Conservation (phyloP, 2,888 invertebrate species). For the Lasius fuliginosus region DNA sequence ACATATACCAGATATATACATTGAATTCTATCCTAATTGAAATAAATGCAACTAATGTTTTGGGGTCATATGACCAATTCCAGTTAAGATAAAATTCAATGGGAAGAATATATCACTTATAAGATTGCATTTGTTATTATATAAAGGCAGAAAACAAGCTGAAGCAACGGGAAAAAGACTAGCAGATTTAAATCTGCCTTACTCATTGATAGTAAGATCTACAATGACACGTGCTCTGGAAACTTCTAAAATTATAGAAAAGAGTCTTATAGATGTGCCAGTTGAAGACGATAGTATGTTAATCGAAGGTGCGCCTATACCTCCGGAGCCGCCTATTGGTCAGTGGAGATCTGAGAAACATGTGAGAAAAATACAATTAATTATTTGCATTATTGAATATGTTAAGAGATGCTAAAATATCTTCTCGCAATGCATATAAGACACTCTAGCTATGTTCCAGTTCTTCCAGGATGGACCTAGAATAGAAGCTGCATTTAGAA, state of each 20-base stretch:
- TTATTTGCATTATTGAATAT: slow-evolving; percentile 22
- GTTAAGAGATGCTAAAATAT: slow-evolving; percentile 32
- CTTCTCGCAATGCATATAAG: slow-evolving; percentile 13
- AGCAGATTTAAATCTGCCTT: slow-evolving; percentile 92
- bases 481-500: slow-evolving; percentile 98
- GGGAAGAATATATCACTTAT: neutral
- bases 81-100: neutral
- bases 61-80: neutral
- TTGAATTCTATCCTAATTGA: neutral
- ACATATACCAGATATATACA: neutral
- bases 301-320: slow-evolving; percentile 97
- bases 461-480: slow-evolving; percentile 97
- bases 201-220: slow-evolving; percentile 93
- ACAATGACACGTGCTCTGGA: slow-evolving; percentile 98
- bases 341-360: slow-evolving; percentile 95
- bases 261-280: slow-evolving; percentile 88
- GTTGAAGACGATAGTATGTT: slow-evolving; percentile 91
- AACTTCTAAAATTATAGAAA: slow-evolving; percentile 94
- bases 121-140: slow-evolving; percentile 39
- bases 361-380: slow-evolving; percentile 87
- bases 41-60: neutral
- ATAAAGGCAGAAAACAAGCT: slow-evolving; percentile 94
- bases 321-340: slow-evolving; percentile 96
- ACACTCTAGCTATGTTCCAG: slow-evolving; percentile 87
- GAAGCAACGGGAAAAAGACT: slow-evolving; percentile 94